Conservation (phyloP, 2,888 invertebrate species). For the Oligia latruncula region DNA sequence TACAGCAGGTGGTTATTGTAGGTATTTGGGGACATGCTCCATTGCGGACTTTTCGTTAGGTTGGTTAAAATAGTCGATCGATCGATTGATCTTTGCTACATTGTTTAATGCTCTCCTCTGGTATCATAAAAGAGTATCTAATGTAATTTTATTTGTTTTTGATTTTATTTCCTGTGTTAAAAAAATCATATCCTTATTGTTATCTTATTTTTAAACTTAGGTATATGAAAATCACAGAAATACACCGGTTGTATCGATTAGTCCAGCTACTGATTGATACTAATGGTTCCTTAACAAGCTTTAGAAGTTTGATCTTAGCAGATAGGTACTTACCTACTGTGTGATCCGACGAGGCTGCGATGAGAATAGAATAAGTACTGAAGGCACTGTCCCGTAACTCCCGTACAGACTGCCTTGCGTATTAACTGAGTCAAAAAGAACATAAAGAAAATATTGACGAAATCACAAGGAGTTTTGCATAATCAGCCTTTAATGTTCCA, state of each 20-base stretch:
- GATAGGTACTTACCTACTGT: not conserved
- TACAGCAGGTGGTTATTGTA: constrained; percentile 61
- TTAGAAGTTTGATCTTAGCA: constrained; percentile 9
- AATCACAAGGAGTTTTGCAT: not conserved
- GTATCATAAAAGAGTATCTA: not conserved
- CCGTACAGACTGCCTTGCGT: not conserved
- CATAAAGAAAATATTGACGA: not conserved
- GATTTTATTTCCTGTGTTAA: not conserved
- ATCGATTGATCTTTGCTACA: constrained; percentile 11
- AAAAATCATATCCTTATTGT: not conserved
- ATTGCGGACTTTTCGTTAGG: constrained; percentile 13
- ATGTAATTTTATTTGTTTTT: not conserved
- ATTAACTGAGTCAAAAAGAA: not conserved
- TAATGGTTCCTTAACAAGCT: constrained; percentile 47
- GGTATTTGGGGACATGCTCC: constrained; percentile 12
- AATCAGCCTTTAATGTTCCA: not conserved
- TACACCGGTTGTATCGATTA: not conserved
- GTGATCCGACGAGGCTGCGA: not conserved
- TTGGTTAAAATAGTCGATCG: not conserved
- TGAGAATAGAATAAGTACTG: not conserved
- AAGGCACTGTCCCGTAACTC: not conserved
- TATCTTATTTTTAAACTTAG: too few species aligned
- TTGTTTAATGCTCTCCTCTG: constrained; percentile 4
- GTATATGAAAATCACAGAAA: not conserved
- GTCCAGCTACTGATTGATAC: constrained; percentile 38